These are phyloP conservation scores for Ibidorhyncha struthersii DNA, from an alignment of 2,113 vertebrate species.

Conservation along the genomic window DNA sequence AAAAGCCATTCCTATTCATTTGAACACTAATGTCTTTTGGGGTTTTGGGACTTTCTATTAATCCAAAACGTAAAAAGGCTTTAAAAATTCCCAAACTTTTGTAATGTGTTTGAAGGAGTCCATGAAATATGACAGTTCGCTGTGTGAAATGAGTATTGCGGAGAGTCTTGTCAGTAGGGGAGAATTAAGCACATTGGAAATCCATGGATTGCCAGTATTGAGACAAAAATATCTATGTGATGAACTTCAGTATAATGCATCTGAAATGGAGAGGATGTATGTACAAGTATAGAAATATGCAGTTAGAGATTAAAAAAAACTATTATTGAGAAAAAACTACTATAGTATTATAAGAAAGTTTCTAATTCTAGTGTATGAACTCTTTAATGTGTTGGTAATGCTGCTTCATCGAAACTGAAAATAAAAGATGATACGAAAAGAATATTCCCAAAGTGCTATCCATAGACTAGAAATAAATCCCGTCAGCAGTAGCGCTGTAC, in stretches of 20 bases:
- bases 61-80: neutral
- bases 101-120: neutral
- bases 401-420: neutral
- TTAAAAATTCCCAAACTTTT: neutral
- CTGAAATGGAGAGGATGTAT: neutral
- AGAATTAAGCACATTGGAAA: slow-evolving; percentile 9
- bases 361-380: neutral
- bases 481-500: neutral
- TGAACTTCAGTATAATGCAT: neutral
- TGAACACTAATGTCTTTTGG: slow-evolving; percentile 31
- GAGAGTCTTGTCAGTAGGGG: neutral
- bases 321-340: neutral
- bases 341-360: neutral
- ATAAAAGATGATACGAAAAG: neutral
- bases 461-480: neutral
- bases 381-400: neutral
- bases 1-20: slow-evolving; percentile 38
- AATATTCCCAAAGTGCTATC: neutral
- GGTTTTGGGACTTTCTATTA: slow-evolving; percentile 10
- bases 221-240: neutral
- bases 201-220: neutral
- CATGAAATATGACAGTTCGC: neutral
- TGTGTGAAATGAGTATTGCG: neutral
- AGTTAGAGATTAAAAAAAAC: neutral
- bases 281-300: neutral